phyloP scores from a whole-genome alignment of 2,888 invertebrate species.

The Cantharis flavilabris region DNA sequence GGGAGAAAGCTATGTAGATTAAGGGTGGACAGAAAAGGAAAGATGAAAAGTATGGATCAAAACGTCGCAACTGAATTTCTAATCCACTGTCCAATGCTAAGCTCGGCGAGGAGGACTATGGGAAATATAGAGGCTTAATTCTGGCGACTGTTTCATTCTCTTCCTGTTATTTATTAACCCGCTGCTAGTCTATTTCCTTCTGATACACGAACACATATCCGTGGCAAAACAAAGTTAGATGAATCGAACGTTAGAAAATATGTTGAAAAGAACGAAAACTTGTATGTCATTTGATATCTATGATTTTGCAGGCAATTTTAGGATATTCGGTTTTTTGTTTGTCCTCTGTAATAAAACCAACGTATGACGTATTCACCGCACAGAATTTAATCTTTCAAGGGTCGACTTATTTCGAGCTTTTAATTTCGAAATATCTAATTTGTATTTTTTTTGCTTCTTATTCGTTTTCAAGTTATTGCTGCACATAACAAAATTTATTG shows the following conservation, averaged over 20 bases:
- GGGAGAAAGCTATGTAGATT: conserved; percentile 28
- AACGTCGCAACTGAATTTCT: conserved; percentile 52
- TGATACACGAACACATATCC: conserved; percentile 23
- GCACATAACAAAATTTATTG: neutral
- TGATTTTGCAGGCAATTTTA: conserved; percentile 46
- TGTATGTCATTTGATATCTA: conserved; percentile 41
- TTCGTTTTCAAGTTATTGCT: neutral
- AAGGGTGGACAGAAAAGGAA: conserved; percentile 39
- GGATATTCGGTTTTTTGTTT: conserved; percentile 35
- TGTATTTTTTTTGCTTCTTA: neutral
- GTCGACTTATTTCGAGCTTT: conserved; percentile 24
- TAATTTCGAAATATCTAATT: conserved; percentile 4
- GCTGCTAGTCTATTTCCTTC: conserved; percentile 32
- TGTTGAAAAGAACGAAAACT: conserved; percentile 22
- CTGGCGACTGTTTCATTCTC: conserved; percentile 44
- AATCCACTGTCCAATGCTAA: conserved; percentile 52
- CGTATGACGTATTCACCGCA: conserved; percentile 32
- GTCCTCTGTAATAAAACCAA: conserved; percentile 33
- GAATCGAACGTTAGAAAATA: conserved; percentile 28
- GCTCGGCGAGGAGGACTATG: conserved; percentile 47
- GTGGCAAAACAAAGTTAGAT: conserved; percentile 24
- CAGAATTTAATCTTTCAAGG: conserved; percentile 30
- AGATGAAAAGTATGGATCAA: conserved; percentile 47
- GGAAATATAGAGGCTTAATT: conserved; percentile 50
- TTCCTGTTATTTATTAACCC: conserved; percentile 45